Conservation (phyloP, 1,140 invertebrate species). For the Copidosoma floridanum region DNA sequence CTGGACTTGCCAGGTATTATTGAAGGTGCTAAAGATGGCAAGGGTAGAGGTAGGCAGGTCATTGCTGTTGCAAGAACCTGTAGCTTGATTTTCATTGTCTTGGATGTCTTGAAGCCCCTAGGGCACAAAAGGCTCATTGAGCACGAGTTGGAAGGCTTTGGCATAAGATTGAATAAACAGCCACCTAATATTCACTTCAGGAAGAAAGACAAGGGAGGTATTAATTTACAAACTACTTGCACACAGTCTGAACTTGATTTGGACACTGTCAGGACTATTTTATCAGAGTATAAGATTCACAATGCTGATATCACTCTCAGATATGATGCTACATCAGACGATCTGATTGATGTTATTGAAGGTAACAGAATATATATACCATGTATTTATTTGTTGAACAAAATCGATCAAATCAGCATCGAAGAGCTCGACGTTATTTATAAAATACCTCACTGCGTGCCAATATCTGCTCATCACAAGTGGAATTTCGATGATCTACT, state of each 20-base stretch:
- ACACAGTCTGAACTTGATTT: conserved; percentile 91
- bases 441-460: conserved; percentile 98
- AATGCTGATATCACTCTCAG: conserved; percentile 95
- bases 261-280: conserved; percentile 93
- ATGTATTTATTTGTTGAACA: conserved; percentile 98
- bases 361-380: conserved; percentile 98
- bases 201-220: conserved; percentile 94
- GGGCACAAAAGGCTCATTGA: conserved; percentile 95
- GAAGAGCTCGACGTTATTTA: conserved; percentile 98
- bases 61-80: conserved; percentile 99
- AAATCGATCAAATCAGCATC: conserved; percentile 95
- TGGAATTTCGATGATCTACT: conserved; percentile 99
- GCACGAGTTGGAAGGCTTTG: conserved; percentile 98
- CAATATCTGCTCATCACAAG: conserved; percentile 98
- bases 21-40: conserved; percentile 99
- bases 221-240: conserved; percentile 88
- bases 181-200: conserved; percentile 96
- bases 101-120: conserved; percentile 97
- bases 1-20: conserved; percentile 99
- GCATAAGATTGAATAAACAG: conserved; percentile 92
- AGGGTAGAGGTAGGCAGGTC: conserved; percentile 97
- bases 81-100: conserved; percentile 95
- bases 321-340: conserved; percentile 95
- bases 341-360: conserved; percentile 98
- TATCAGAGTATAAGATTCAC: conserved; percentile 97